These are phyloP conservation scores for Halesus radiatus DNA, from an alignment of 1,140 invertebrate genomes.

Conservation along the genomic window DNA sequence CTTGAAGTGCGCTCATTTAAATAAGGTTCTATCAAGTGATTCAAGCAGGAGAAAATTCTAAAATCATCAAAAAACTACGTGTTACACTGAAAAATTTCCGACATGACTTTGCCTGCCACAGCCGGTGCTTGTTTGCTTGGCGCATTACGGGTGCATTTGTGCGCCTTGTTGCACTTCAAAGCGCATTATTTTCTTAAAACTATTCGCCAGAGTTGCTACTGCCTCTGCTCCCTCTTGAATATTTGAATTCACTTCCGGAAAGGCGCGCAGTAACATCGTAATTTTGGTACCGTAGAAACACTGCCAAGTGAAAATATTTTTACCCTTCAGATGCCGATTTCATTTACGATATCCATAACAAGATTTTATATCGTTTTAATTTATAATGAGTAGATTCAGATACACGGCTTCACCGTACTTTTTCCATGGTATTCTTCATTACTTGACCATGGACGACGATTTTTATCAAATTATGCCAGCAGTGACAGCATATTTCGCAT, in stretches of 20 bases:
- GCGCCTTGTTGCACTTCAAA: not conserved
- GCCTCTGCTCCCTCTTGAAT: constrained; percentile 6
- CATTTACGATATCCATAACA: not conserved
- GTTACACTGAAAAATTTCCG: not conserved
- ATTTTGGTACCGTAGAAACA: not conserved
- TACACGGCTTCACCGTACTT: no score
- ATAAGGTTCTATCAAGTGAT: not conserved
- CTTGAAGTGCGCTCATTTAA: no score
- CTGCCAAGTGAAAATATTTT: not conserved
- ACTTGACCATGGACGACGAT: no score
- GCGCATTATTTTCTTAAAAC: constrained; percentile 26
- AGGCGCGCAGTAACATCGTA: not conserved
- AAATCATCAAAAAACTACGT: not conserved
- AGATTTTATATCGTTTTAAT: not conserved
- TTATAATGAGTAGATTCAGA: not conserved
- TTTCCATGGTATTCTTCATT: no score
- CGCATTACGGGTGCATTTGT: not conserved
- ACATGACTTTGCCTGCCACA: not conserved
- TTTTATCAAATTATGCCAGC: no score
- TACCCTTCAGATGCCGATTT: not conserved
- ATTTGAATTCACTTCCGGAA: constrained; percentile 29
- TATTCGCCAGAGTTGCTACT: constrained; percentile 2
- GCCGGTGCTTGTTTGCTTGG: not conserved
- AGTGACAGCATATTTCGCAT: no score
- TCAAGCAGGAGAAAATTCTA: not conserved